These are phyloP conservation scores for Austrolebias charrua DNA, from an alignment of 2,797 vertebrate species.

Conservation along the genomic window DNA sequence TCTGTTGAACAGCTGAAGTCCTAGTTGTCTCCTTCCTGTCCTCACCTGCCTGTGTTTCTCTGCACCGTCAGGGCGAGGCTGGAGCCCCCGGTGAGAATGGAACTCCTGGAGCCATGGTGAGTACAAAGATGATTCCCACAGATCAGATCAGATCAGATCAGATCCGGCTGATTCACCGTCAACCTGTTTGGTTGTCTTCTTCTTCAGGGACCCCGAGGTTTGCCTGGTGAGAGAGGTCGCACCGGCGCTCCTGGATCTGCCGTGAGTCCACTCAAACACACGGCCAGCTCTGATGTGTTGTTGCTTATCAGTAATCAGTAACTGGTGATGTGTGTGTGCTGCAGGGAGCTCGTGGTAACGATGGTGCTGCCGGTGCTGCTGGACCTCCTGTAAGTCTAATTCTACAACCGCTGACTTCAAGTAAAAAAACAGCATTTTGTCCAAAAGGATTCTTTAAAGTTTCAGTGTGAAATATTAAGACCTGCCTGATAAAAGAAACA, in stretches of 20 bases:
- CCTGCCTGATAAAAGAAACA: not conserved
- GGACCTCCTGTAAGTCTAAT: constrained; percentile 88
- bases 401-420: not conserved
- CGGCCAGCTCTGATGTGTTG: not conserved
- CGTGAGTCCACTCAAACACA: constrained; percentile 81
- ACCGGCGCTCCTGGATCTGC: constrained; percentile 88
- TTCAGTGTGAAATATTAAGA: not conserved
- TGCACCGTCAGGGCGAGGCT: constrained; percentile 84
- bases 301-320: not conserved
- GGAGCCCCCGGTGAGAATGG: constrained; percentile 94
- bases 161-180: not conserved
- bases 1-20: not conserved
- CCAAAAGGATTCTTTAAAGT: not conserved
- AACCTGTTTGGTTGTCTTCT: constrained; percentile 7
- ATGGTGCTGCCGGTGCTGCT: constrained; percentile 90
- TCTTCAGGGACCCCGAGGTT: constrained; percentile 90
- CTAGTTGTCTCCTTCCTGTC: not conserved
- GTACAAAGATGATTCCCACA: constrained; percentile 37
- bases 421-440: not conserved
- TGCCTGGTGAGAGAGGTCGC: constrained; percentile 97
- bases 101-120: constrained; percentile 94
- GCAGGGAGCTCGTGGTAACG: constrained; percentile 96
- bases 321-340: constrained; percentile 11
- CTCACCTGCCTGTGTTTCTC: constrained; percentile 19
- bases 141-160: rapidly evolving